Conservation (phyloP, 2,113 vertebrate species). For the Oncorhynchus gorbuscha region DNA sequence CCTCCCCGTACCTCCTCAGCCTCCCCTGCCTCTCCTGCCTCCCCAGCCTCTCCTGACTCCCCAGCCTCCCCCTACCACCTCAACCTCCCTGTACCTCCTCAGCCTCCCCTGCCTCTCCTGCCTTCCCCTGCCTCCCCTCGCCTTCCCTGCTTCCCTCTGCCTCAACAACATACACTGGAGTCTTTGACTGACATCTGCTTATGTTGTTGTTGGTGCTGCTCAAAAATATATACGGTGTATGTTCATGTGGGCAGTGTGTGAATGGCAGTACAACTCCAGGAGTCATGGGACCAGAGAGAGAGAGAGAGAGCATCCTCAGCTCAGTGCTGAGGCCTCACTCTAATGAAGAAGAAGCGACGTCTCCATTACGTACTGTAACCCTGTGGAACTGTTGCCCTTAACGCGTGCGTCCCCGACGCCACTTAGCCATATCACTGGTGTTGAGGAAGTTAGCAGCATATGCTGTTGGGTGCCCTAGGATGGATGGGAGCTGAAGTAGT, state of each 20-base stretch:
- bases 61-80: too few relatives aligned
- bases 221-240: constrained; percentile 55
- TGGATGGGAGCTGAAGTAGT: constrained; percentile 28
- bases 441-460: constrained; percentile 49
- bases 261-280: constrained; percentile 39
- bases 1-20: too few relatives aligned
- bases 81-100: too few relatives aligned
- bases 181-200: constrained; percentile 46
- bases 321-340: not conserved
- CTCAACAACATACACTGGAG: not conserved
- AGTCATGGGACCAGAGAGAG: constrained; percentile 18
- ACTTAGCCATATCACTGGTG: constrained; percentile 38
- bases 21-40: too few relatives aligned
- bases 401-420: not conserved
- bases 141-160: constrained; percentile 16
- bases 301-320: not conserved
- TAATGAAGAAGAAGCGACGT: not conserved
- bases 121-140: constrained; percentile 1
- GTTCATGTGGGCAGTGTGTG: constrained; percentile 37
- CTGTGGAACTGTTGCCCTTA: not conserved
- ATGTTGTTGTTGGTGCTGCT: constrained; percentile 47
- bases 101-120: not conserved
- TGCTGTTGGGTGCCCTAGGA: constrained; percentile 41
- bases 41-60: too few relatives aligned
- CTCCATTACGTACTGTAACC: not conserved